A percentile compares a stretch with the other conserved stretches of the same genome.
Conservation (phyloP, 2,888 invertebrate species). For the Alsophila aescularia region DNA sequence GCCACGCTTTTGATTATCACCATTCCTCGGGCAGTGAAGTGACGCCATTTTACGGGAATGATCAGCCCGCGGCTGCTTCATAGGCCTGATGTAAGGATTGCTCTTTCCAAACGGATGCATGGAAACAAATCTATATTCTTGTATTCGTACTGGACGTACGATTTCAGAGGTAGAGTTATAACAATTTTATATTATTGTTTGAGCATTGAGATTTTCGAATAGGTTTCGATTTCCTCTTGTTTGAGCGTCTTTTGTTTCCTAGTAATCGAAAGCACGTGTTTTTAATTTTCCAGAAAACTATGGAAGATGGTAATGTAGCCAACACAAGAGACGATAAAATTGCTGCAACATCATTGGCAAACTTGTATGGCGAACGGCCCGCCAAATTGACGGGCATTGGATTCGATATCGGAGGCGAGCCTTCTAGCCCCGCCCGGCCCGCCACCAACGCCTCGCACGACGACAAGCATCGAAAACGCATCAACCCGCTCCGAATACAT, state of each 20-base stretch:
- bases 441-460: conserved; percentile 51
- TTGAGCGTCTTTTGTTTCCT: conserved; percentile 82
- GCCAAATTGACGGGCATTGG: conserved; percentile 73
- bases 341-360: conserved; percentile 62
- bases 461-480: conserved; percentile 71
- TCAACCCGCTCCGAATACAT: conserved; percentile 77
- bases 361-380: conserved; percentile 67
- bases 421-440: conserved; percentile 51
- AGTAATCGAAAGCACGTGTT: conserved; percentile 73
- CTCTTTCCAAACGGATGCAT: conserved; percentile 78
- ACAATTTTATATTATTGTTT: conserved; percentile 56
- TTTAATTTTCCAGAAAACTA: conserved; percentile 80
- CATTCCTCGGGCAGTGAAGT: conserved; percentile 80
- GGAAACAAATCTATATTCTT: conserved; percentile 78
- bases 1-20: conserved; percentile 72
- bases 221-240: conserved; percentile 73
- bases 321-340: conserved; percentile 76
- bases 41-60: conserved; percentile 86
- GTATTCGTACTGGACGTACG: conserved; percentile 83
- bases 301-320: conserved; percentile 82
- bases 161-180: conserved; percentile 74
- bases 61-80: conserved; percentile 83
- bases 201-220: conserved; percentile 65
- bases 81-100: conserved; percentile 81
- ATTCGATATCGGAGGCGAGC: conserved; percentile 63